Conservation (phyloP, 2,888 invertebrate species). For the Eurytoma californica region DNA sequence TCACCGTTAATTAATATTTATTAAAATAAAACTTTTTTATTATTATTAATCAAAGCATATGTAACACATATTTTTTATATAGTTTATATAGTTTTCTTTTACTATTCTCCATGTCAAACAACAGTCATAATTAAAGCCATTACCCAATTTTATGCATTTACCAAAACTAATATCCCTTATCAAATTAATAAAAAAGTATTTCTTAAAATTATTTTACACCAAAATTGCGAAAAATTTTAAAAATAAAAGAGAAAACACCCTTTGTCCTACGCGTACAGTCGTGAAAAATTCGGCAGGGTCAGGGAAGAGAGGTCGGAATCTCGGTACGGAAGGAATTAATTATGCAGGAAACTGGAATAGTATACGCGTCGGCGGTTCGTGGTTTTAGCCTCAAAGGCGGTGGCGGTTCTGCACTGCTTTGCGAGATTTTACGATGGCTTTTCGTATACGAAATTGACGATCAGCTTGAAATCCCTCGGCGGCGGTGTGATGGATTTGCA, state of each 20-base stretch:
- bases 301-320: not conserved
- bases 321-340: not conserved
- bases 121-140: not conserved
- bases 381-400: not conserved
- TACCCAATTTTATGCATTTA: not conserved
- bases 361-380: not conserved
- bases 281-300: not conserved
- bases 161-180: not conserved
- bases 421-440: not conserved
- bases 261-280: not conserved
- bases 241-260: not conserved
- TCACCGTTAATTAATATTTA: too few species aligned
- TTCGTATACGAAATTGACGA: not conserved
- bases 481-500: too few species aligned
- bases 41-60: too few species aligned
- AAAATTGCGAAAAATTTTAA: not conserved
- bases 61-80: too few species aligned
- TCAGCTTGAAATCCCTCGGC: not conserved
- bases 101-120: too few species aligned
- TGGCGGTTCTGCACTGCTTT: not conserved
- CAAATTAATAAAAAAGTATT: too few species aligned
- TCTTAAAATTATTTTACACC: too few species aligned
- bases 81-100: too few species aligned
- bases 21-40: too few species aligned
- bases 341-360: constrained; percentile 20